These are phyloP conservation scores for Poecilus cupreus DNA, from an alignment of 2,888 invertebrate species.

Conservation along the genomic window DNA sequence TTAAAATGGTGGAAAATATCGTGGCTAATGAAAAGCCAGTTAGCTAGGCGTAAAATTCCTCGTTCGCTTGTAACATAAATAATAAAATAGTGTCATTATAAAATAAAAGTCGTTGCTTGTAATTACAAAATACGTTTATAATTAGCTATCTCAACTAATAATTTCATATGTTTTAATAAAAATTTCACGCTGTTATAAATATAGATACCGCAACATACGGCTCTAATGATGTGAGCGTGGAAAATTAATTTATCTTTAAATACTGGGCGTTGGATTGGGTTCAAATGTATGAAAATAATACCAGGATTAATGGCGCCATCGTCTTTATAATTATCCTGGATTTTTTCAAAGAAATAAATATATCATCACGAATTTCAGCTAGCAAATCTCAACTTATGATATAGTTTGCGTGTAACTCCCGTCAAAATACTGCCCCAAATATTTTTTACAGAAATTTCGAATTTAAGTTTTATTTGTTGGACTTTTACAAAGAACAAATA, in stretches of 20 bases:
- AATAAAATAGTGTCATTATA: conserved; percentile 17
- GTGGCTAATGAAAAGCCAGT: not conserved
- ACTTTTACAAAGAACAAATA: no score
- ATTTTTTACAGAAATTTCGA: no score
- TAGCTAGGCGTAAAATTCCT: conserved; percentile 13
- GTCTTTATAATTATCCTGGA: no score
- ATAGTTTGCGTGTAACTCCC: no score
- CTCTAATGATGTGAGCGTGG: not conserved
- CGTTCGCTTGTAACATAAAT: conserved; percentile 9
- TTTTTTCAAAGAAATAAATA: no score
- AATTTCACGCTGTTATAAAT: not conserved
- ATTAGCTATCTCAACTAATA: conserved; percentile 2
- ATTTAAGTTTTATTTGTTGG: no score
- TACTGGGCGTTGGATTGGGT: no score
- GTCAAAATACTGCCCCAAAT: no score
- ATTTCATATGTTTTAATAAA: conserved; percentile 12
- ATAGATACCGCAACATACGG: not conserved
- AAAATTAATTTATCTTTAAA: not conserved
- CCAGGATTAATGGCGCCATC: no score
- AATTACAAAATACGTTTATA: conserved; percentile 1
- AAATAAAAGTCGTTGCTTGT: not conserved
- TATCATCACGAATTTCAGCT: no score
- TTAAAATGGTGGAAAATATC: not conserved
- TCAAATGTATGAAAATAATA: no score
- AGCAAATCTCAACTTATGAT: no score